Evolutionary conservation across 2,888 invertebrate species (phyloP).

Genomic region (Abrostola triplasia): DNA sequence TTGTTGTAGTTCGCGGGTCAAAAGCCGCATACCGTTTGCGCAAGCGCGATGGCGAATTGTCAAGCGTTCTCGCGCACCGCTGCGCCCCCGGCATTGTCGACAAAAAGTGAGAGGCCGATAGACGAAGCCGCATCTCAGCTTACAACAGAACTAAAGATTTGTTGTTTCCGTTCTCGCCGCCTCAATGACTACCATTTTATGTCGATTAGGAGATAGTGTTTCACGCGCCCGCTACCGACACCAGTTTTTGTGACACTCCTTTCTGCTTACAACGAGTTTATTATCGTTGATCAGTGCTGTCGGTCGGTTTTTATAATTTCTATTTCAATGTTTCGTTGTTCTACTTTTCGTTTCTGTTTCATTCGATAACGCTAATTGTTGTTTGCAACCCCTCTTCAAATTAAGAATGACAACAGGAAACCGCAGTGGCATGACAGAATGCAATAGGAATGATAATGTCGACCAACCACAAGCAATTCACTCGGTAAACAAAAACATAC

Average conservation of each 20-base stretch:
- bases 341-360: conserved; percentile 65
- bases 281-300: conserved; percentile 80
- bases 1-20: conserved; percentile 78
- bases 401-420: conserved; percentile 77
- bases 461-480: conserved; percentile 83
- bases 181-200: conserved; percentile 87
- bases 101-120: conserved; percentile 82
- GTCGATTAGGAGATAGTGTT: conserved; percentile 87
- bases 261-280: conserved; percentile 83
- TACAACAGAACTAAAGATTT: conserved; percentile 78
- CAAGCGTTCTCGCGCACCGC: conserved; percentile 64
- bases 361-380: conserved; percentile 45
- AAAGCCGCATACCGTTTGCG: conserved; percentile 76
- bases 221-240: conserved; percentile 86
- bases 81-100: conserved; percentile 65
- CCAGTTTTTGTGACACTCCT: conserved; percentile 86
- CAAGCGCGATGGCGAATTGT: conserved; percentile 78
- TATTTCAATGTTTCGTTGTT: conserved; percentile 62
- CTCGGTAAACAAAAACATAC: conserved; percentile 84
- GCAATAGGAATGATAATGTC: conserved; percentile 81
- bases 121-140: conserved; percentile 75
- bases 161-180: conserved; percentile 86
- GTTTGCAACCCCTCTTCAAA: conserved; percentile 61
- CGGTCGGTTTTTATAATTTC: conserved; percentile 66
- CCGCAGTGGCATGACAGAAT: conserved; percentile 73